A percentile compares a stretch with the other conserved stretches of the same genome.
Conservation (phyloP, 1,140 invertebrate species). For the Hylaeus anthracinus region DNA sequence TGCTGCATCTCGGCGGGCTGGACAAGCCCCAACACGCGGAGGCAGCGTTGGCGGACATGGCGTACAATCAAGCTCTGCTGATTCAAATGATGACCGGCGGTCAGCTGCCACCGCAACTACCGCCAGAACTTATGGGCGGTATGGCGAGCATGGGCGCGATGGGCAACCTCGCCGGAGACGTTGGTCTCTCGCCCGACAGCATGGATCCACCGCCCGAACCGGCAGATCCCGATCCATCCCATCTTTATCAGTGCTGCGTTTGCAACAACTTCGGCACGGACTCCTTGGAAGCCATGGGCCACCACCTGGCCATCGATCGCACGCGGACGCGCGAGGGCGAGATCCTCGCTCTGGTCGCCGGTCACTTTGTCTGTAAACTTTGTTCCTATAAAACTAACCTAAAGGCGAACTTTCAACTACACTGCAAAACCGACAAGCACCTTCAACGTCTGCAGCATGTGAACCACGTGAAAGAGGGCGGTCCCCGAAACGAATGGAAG, state of each 20-base stretch:
- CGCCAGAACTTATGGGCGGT: slow-evolving; percentile 77
- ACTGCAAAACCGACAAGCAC: slow-evolving; percentile 99
- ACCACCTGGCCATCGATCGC: slow-evolving; percentile 95
- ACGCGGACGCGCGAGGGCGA: slow-evolving; percentile 94
- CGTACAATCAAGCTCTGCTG: slow-evolving; percentile 95
- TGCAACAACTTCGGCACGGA: slow-evolving; percentile 96
- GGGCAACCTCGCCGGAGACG: slow-evolving; percentile 82
- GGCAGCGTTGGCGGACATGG: slow-evolving; percentile 95
- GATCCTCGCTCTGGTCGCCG: slow-evolving; percentile 94
- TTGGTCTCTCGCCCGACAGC: slow-evolving; percentile 90
- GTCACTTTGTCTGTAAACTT: slow-evolving; percentile 97
- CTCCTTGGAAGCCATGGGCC: slow-evolving; percentile 93
- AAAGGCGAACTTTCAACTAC: slow-evolving; percentile 99
- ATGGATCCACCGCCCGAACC: slow-evolving; percentile 94
- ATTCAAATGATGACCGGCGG: slow-evolving; percentile 96
- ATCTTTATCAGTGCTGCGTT: slow-evolving; percentile 96
- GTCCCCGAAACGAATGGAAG: slow-evolving; percentile 96
- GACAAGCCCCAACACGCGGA: slow-evolving; percentile 84
- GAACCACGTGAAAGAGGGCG: slow-evolving; percentile 98
- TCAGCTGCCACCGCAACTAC: slow-evolving; percentile 86
- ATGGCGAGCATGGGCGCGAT: slow-evolving; percentile 76
- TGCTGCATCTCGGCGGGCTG: slow-evolving; percentile 76
- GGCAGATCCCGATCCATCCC: slow-evolving; percentile 89
- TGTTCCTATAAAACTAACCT: slow-evolving; percentile 99
- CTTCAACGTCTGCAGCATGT: slow-evolving; percentile 98